phyloP scores from a whole-genome alignment of 2,888 invertebrate genomes.

The Andricus curvator region DNA sequence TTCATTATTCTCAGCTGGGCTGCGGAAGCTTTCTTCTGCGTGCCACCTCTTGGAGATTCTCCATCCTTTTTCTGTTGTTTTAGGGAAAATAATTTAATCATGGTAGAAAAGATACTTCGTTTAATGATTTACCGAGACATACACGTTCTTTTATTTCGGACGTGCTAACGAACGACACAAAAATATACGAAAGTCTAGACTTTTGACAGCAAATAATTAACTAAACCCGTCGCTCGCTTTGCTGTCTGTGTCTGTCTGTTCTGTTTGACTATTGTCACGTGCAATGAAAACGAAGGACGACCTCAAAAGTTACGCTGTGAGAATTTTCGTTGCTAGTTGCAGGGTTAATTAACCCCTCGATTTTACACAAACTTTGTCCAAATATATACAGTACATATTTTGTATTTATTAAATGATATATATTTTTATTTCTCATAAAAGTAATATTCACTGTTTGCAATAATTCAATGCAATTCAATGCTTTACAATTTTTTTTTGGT shows the following conservation, averaged over 20 bases:
- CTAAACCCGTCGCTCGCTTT: not conserved
- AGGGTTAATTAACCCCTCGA: not conserved
- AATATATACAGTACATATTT: too few relatives aligned
- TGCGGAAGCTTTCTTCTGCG: constrained; percentile 96
- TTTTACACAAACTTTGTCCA: too few relatives aligned
- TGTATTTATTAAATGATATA: too few relatives aligned
- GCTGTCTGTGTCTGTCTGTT: not conserved
- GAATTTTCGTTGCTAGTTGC: not conserved
- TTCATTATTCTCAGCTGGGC: constrained; percentile 98
- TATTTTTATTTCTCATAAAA: too few relatives aligned
- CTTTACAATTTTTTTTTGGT: too few relatives aligned
- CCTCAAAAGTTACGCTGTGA: not conserved
- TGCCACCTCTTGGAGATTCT: constrained; percentile 87
- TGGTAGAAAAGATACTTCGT: constrained; percentile 77
- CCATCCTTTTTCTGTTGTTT: constrained; percentile 99
- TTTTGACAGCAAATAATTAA: constrained; percentile 28
- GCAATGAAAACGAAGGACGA: not conserved
- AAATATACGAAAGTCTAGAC: constrained; percentile 41
- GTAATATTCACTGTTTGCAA: too few relatives aligned
- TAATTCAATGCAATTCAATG: too few relatives aligned
- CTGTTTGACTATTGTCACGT: not conserved
- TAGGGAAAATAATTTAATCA: constrained; percentile 99
- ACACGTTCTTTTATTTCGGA: constrained; percentile 45
- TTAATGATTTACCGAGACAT: constrained; percentile 56
- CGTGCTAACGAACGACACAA: constrained; percentile 51